Percentiles rank a stretch among this genome's conserved stretches.
Conservation (phyloP, 1,140 invertebrate species). For the Drosophila gunungcola region DNA sequence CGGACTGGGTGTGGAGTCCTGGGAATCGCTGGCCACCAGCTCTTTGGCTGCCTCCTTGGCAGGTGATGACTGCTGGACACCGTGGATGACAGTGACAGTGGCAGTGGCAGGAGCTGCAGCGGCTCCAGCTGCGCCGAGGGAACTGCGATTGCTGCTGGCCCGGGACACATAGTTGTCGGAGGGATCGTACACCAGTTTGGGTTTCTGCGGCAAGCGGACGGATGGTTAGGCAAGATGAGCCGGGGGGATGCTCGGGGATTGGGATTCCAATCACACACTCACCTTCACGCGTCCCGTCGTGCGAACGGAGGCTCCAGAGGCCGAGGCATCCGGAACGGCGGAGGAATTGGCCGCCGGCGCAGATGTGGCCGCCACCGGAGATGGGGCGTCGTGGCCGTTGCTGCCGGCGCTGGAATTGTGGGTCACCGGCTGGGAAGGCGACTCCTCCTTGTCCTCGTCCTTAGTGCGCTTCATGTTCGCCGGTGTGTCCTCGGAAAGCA, state of each 20-base stretch:
- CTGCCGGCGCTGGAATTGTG: conserved; percentile 26
- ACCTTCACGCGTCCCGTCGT: conserved; percentile 82
- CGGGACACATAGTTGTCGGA: conserved; percentile 89
- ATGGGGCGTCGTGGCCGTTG: conserved; percentile 42
- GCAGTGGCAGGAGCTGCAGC: neutral
- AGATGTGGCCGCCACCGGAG: conserved; percentile 4
- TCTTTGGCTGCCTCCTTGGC: neutral
- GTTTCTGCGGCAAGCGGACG: conserved; percentile 53
- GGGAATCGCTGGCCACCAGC: conserved; percentile 9
- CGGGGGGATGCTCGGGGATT: no score
- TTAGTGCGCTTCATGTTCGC: conserved; percentile 55
- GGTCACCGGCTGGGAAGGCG: neutral
- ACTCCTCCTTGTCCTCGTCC: conserved; percentile 58
- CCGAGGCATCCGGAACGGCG: neutral
- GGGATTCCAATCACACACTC: neutral
- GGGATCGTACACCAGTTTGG: conserved; percentile 90
- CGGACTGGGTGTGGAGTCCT: conserved; percentile 29
- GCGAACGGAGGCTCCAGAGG: conserved; percentile 50
- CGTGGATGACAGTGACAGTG: neutral
- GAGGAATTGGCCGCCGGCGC: neutral
- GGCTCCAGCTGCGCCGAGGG: neutral
- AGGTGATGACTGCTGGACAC: conserved; percentile 3
- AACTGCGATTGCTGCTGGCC: conserved; percentile 22
- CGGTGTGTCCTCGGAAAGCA: conserved; percentile 8
- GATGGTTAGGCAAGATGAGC: neutral